Evolutionary conservation across 2,888 invertebrate species (phyloP), one percentile per base, ranked within the genome.

Genomic region (Theodoxus fluviatilis): DNA sequence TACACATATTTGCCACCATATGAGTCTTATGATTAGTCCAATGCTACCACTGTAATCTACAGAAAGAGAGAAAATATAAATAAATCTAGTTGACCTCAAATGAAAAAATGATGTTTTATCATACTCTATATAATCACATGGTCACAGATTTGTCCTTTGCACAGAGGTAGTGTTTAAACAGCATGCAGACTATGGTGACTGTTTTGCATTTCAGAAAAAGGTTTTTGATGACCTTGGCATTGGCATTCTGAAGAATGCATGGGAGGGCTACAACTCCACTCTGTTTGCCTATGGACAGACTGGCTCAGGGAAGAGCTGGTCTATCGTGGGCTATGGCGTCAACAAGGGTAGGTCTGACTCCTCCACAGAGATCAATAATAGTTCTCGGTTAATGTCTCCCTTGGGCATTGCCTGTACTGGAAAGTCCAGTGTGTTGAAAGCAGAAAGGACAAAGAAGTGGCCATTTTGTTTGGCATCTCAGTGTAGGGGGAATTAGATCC

Each of bases 231-330:
- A 90, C 74, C 81, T 90, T 35, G 90, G 90, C 0, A 78, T 84
- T 33, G 89, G 89, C 38, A 87, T 91, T 15, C 78, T 90, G 70
- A 86, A 87, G 33, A 90, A 90, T 81, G 90, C 90, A 0, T 90
- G 90, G 89, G 87, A 89, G 67, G 90, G 90, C 1, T 90, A 89
- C 82, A 90, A 91, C 79, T 88, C 90, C 3, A 88, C 90, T 3
- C 81, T 91, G 61, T 90, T 90, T 79, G 90, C 90, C 3, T 90
- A 90, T 74, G 90, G 90, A 40, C 90, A 90, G 81, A 86, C 86
- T 22, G 90, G 90, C 35, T 88, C 89, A 9, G 90, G 90, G 1
- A 90, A 90, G 81, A 89, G 89, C 73, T 90, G 89, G 86, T 90
- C 90, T 4, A 88, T 90, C 73, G 89, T 90, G 15, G 90, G 90